Conservation (phyloP, 92 coral and sea anemone species). For the Virgularia gustaviana region DNA sequence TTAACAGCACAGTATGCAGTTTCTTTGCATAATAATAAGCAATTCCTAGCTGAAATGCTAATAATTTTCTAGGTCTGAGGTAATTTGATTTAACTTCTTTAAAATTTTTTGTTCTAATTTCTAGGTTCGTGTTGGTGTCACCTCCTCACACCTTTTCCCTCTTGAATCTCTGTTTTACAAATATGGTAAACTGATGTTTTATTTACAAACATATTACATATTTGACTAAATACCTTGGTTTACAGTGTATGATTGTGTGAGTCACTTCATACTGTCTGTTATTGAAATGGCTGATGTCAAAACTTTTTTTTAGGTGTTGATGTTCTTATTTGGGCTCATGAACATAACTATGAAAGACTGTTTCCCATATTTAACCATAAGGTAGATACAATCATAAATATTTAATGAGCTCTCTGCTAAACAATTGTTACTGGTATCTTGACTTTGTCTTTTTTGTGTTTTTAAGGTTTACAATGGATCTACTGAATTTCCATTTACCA, state of each 20-base stretch:
- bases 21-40: too few relatives aligned
- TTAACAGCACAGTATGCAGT: conserved; percentile 63
- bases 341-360: conserved; percentile 89
- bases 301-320: conserved; percentile 74
- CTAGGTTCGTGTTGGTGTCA: conserved; percentile 72
- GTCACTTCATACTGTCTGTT: too few relatives aligned
- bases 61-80: background rate
- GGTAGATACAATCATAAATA: conserved; percentile 41
- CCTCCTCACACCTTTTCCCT: conserved; percentile 48
- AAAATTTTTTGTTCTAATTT: background rate
- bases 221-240: too few relatives aligned
- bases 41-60: too few relatives aligned
- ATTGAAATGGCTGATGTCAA: too few relatives aligned
- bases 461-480: conserved; percentile 87
- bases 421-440: background rate
- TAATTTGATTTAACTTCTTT: background rate
- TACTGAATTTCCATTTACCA: conserved; percentile 69
- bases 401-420: background rate
- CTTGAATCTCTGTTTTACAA: conserved; percentile 74
- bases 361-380: conserved; percentile 75
- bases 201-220: background rate
- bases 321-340: conserved; percentile 82
- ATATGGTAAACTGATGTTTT: conserved; percentile 61
- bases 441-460: conserved; percentile 1
- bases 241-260: too few relatives aligned